These are phyloP conservation scores for Stichodactyla mertensii DNA, from an alignment of 64 coral and sea anemone genomes.

Conservation along the genomic window DNA sequence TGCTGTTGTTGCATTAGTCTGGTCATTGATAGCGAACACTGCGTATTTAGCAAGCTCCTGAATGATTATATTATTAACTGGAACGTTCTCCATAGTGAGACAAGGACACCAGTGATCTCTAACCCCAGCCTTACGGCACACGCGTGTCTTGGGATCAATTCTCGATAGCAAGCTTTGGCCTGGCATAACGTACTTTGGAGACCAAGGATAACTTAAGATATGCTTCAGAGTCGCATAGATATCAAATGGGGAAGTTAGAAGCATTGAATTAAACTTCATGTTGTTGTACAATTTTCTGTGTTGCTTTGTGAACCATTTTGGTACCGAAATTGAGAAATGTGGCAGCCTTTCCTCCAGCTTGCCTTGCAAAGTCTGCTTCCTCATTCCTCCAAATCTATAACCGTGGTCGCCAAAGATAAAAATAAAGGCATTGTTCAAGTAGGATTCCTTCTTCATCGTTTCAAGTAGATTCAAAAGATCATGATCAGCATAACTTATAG, in stretches of 20 bases:
- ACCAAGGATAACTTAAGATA: conserved; percentile 12
- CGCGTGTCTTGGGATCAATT: neutral
- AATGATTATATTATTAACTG: neutral
- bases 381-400: conserved; percentile 17
- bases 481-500: neutral
- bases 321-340: conserved; percentile 29
- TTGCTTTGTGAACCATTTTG: conserved; percentile 22
- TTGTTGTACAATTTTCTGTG: conserved; percentile 6
- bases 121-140: neutral
- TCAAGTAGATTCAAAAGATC: conserved; percentile 3
- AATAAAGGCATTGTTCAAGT: conserved; percentile 5
- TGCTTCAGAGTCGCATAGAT: conserved; percentile 39
- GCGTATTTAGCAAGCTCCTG: neutral
- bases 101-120: conserved; percentile 22
- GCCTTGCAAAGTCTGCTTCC: conserved; percentile 41
- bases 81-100: neutral
- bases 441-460: conserved; percentile 12
- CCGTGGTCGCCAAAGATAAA: conserved; percentile 31
- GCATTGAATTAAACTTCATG: conserved; percentile 26
- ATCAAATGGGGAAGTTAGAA: conserved; percentile 34
- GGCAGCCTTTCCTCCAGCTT: conserved; percentile 39
- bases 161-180: conserved; percentile 12
- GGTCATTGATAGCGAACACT: neutral
- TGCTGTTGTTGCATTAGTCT: neutral
- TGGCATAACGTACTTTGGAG: neutral